These are phyloP conservation scores for Otus sunia DNA, from an alignment of 2,113 vertebrate species.

Conservation along the genomic window DNA sequence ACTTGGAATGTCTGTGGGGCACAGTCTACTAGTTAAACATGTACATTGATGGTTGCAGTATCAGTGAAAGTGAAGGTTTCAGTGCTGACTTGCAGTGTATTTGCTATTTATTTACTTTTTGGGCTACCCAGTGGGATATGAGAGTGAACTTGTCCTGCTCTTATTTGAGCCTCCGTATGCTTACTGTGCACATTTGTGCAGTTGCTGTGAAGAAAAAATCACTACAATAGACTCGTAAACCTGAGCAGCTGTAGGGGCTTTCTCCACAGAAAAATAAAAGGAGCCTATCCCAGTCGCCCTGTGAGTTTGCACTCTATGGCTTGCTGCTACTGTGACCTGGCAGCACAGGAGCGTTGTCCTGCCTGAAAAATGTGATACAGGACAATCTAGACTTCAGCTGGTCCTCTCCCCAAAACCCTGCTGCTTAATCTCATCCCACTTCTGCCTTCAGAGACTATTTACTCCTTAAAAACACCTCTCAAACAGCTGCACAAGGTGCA, in stretches of 20 bases:
- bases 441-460: neutral
- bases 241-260: neutral
- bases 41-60: neutral
- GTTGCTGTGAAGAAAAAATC: conserved; percentile 15
- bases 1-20: neutral
- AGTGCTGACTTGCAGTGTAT: conserved; percentile 1
- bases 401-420: neutral
- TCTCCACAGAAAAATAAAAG: neutral
- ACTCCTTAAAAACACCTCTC: neutral
- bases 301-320: neutral
- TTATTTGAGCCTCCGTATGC: neutral
- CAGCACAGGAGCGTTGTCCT: neutral
- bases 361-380: neutral
- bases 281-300: neutral
- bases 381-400: neutral
- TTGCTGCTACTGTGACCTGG: neutral
- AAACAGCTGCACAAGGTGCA: neutral
- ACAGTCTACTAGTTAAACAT: neutral
- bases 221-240: neutral
- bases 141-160: neutral
- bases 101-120: conserved; percentile 8
- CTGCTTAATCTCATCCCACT: neutral
- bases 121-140: neutral
- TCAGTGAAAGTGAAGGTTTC: neutral
- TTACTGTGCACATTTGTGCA: conserved; percentile 46